These are phyloP conservation scores for Thermophis baileyi DNA, from an alignment of 2,113 vertebrate genomes.

Conservation along the genomic window DNA sequence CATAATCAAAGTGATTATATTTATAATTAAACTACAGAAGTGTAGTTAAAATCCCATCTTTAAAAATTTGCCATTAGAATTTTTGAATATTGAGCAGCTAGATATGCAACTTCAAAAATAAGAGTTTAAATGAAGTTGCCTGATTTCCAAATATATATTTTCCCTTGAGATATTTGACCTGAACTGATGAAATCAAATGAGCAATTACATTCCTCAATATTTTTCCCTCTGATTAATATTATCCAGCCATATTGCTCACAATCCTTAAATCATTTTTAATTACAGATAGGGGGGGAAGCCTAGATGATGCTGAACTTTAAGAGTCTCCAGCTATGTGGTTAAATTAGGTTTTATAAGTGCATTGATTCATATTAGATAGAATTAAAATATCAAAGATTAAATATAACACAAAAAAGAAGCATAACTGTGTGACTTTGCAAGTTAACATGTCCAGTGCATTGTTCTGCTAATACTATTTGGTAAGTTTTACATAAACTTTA, in stretches of 20 bases:
- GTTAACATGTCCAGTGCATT: not conserved
- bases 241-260: slow-evolving; percentile 37
- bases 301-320: slow-evolving; percentile 32
- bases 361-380: slow-evolving; percentile 21
- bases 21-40: not conserved
- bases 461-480: not conserved
- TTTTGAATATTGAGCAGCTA: not conserved
- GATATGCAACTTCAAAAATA: slow-evolving; percentile 9
- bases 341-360: slow-evolving; percentile 43
- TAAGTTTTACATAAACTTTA: not conserved
- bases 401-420: slow-evolving; percentile 16
- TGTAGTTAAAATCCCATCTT: not conserved
- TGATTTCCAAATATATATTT: slow-evolving; percentile 15
- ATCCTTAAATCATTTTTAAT: slow-evolving; percentile 57
- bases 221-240: slow-evolving; percentile 33
- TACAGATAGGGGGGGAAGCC: not conserved
- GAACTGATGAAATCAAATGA: slow-evolving; percentile 20
- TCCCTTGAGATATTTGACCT: slow-evolving; percentile 27
- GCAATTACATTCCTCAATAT: slow-evolving; percentile 28
- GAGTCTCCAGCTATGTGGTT: slow-evolving; percentile 14
- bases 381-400: slow-evolving; percentile 47
- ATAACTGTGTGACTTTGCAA: not conserved
- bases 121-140: slow-evolving; percentile 4
- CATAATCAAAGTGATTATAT: slow-evolving; percentile 2
- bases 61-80: not conserved